phyloP scores from a whole-genome alignment of 2,888 invertebrate species.

The Melanchra persicariae region DNA sequence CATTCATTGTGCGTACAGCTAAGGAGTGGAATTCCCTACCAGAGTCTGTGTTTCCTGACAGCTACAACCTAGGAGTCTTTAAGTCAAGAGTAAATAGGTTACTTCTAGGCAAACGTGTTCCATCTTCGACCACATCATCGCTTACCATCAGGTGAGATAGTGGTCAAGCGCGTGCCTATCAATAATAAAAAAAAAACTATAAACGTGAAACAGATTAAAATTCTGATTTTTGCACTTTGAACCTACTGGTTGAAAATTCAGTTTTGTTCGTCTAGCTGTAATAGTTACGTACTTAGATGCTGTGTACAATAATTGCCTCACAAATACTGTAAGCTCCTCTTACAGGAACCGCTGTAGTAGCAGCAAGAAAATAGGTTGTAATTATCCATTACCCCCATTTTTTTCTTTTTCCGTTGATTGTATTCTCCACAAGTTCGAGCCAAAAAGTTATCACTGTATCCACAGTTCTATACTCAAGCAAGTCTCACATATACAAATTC shows the following conservation, averaged over 20 bases:
- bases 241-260: neutral
- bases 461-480: slow-evolving; percentile 26
- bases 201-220: neutral
- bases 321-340: neutral
- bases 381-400: slow-evolving; percentile 8
- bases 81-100: no score
- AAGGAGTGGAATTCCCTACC: no score
- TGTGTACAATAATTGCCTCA: slow-evolving; percentile 12
- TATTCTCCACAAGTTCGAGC: slow-evolving; percentile 8
- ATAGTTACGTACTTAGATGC: neutral
- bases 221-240: neutral
- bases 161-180: no score
- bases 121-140: no score
- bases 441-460: slow-evolving; percentile 33
- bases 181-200: no score
- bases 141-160: no score
- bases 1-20: no score
- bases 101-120: no score
- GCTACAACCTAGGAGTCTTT: no score
- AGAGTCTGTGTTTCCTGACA: no score
- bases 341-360: neutral
- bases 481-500: slow-evolving; percentile 46
- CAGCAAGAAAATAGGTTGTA: slow-evolving; percentile 3
- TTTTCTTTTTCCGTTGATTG: neutral
- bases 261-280: neutral